Evolutionary conservation across 2,797 vertebrate genomes (phyloP).

Genomic region (Liasis olivaceus): DNA sequence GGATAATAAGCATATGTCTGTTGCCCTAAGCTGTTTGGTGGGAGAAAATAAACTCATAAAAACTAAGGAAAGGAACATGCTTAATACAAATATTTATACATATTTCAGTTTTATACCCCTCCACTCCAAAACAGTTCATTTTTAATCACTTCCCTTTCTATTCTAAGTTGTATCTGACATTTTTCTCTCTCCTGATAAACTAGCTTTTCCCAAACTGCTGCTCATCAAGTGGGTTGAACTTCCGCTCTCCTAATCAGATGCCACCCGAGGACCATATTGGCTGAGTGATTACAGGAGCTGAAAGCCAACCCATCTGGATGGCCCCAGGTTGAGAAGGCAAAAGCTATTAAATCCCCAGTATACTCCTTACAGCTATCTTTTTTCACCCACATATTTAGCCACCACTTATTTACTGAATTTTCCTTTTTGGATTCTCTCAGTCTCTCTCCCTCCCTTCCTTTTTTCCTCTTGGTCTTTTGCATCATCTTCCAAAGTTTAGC

Average conservation of each 20-base stretch:
- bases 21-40: background rate
- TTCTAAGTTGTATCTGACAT: background rate
- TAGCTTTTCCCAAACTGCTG: background rate
- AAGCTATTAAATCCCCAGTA: background rate
- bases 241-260: background rate
- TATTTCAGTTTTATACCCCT: background rate
- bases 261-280: background rate
- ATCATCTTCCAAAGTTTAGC: background rate
- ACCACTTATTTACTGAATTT: background rate
- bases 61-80: background rate
- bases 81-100: background rate
- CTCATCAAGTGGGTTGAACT: background rate
- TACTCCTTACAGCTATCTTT: background rate
- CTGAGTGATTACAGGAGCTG: background rate
- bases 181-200: background rate
- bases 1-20: background rate
- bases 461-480: background rate
- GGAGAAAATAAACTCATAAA: background rate
- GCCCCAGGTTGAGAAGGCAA: background rate
- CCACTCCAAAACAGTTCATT: background rate
- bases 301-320: background rate
- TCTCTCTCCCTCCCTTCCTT: background rate
- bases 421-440: background rate
- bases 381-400: background rate
- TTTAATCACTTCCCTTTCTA: background rate